Percentiles rank a stretch among this genome's conserved stretches.
Evolutionary conservation across 2,888 invertebrate species (phyloP).

Genomic region (Isoperla grammatica): DNA sequence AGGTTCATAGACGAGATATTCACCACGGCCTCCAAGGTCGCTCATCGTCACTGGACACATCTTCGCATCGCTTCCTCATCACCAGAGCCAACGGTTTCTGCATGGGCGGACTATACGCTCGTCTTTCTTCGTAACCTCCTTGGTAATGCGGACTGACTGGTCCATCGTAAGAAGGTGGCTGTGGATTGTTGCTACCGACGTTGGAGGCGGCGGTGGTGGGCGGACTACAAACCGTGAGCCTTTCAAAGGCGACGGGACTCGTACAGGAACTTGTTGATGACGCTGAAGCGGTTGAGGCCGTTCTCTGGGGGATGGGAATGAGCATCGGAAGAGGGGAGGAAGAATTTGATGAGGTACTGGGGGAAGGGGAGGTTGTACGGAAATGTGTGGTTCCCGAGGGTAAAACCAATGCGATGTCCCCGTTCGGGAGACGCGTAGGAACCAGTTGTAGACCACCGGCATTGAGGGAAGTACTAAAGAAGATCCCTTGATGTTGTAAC

Average conservation of each 20-base stretch:
- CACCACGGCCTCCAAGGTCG: constrained; percentile 81
- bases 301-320: constrained; percentile 69
- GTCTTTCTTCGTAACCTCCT: constrained; percentile 33
- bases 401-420: constrained; percentile 73
- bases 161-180: constrained; percentile 28
- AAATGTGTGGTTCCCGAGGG: constrained; percentile 42
- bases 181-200: constrained; percentile 40
- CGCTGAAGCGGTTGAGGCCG: constrained; percentile 64
- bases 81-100: constrained; percentile 66
- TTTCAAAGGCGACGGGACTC: constrained; percentile 43
- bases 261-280: constrained; percentile 47
- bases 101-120: constrained; percentile 45
- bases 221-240: constrained; percentile 49
- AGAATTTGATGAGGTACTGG: constrained; percentile 25
- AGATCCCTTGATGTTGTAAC: constrained; percentile 54
- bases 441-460: constrained; percentile 69
- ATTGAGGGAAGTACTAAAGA: constrained; percentile 54
- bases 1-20: constrained; percentile 3
- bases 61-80: constrained; percentile 54
- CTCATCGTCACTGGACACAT: constrained; percentile 53
- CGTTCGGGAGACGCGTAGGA: constrained; percentile 74
- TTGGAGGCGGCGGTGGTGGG: constrained; percentile 42
- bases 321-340: constrained; percentile 54
- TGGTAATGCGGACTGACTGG: constrained; percentile 9
- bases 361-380: constrained; percentile 37